Evolutionary conservation across 2,888 invertebrate species (phyloP).

Genomic region (Portevinia maculata): DNA sequence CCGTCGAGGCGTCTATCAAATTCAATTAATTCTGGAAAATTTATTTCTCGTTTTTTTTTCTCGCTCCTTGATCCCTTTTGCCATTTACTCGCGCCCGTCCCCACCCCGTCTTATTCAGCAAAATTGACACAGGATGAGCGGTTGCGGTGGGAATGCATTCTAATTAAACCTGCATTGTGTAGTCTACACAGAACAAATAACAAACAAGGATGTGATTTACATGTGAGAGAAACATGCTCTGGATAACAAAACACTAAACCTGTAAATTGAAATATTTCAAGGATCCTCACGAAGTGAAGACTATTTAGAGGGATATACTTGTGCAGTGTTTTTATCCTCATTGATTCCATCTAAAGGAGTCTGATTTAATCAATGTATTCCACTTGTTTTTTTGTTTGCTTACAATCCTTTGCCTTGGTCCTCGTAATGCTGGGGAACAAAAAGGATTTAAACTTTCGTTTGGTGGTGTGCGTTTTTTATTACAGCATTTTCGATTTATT

Average conservation of each 20-base stretch:
- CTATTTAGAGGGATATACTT: slow-evolving; percentile 9
- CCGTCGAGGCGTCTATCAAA: slow-evolving; percentile 52
- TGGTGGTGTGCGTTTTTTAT: slow-evolving; percentile 34
- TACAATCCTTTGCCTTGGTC: slow-evolving; percentile 1
- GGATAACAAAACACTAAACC: slow-evolving; percentile 10
- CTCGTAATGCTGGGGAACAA: background rate
- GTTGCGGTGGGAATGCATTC: slow-evolving; percentile 32
- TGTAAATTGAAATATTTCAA: slow-evolving; percentile 23
- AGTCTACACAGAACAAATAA: slow-evolving; percentile 59
- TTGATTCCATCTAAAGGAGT: slow-evolving; percentile 36
- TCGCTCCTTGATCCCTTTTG: slow-evolving; percentile 41
- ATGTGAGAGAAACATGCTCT: slow-evolving; percentile 48
- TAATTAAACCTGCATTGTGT: slow-evolving; percentile 73
- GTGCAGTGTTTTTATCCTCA: slow-evolving; percentile 30
- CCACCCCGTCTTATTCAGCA: slow-evolving; percentile 42
- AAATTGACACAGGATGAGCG: slow-evolving; percentile 12
- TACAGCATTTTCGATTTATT: slow-evolving; percentile 32
- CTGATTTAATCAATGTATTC: slow-evolving; percentile 60
- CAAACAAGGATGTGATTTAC: slow-evolving; percentile 69
- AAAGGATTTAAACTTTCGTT: slow-evolving; percentile 40
- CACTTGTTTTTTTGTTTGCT: slow-evolving; percentile 39
- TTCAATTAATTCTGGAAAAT: slow-evolving; percentile 68
- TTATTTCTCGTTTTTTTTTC: slow-evolving; percentile 3
- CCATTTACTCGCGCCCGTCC: background rate
- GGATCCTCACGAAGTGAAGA: slow-evolving; percentile 23